Evolutionary conservation across 2,113 vertebrate species (phyloP), one percentile per base, ranked within the genome.

Genomic region (Oophaga pumilio): DNA sequence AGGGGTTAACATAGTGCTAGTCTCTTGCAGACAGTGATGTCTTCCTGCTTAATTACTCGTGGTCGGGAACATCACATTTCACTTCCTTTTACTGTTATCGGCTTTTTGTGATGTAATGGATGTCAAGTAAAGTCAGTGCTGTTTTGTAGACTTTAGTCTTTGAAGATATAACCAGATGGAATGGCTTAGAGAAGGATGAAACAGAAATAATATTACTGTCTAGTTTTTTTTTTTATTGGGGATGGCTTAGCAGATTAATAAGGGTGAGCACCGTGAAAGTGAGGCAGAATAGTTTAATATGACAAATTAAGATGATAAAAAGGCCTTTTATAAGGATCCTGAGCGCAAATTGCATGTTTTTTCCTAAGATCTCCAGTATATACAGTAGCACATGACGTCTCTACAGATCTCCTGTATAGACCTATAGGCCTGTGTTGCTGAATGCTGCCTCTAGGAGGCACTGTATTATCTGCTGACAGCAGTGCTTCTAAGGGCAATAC

Each of bases 101-200:
- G 69, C 69, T 73, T 73, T 73, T 73, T 73, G 69, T 49, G 71
- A 15, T 50, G 71, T 74, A 74, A 74, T 74, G 71, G 43, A 74
- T 74, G 71, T 74, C 71, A 74, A 74, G 43, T 74, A 74, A 74
- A 49, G 71, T 74, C 71, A 74, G 33, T 74, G 17, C 71, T 74
- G 33, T 74, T 74, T 49, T 74, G 22, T 74, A 50, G 71, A 17
- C 71, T 50, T 43, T 7, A 11, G 71, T 74, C 71, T 74, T 74
- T 50, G 71, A 74, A 74, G 71, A 74, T 74, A 50, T 74, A 43
- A 74, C 71, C 71, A 50, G 71, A 74, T 50, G 71, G 71, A 74
- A 74, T 74, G 33, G 33, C 33, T 74, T 74, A 74, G 71, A 50
- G 50, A 18, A 20, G 71, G 71, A 74, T 74, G 12, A 73, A 73